Base-by-base conservation (phyloP, 2,888 invertebrate genomes). In the Xestia sexstrigata region DNA sequence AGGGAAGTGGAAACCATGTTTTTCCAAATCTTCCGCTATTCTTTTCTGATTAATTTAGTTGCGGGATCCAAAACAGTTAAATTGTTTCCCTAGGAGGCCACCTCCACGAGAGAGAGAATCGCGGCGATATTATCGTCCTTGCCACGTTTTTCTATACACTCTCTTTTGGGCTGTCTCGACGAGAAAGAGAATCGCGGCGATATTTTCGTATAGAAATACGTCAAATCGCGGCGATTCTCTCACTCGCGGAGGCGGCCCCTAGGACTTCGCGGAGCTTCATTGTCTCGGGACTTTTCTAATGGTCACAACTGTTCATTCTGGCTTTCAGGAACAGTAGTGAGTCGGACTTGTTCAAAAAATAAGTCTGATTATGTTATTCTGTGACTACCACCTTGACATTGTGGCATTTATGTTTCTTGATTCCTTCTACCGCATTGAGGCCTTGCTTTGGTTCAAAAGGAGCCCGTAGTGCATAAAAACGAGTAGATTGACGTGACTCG, bases 401-500 rank as follows among this genome's bases (percentile, higher is more conserved):
- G 42, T 47, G 1, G 15, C 35, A 35, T 67, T 42, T 1, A 30
- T 35, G 26, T 74, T 13, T 5, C 7, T 45, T 45, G 11, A 7
- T 35, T 42, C 7, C 2, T 58, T 39, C 5, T 1, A 4, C 11
- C 8, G 20, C 82, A 52, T 47, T 15, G 1, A 62, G 20, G 20
- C 7, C n/a, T 55, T 23, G 3, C 2, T 42, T 55, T 68, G 13
- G 49, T 68, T 58, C 42, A 66, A 70, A 76, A 45, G 9, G 15
- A 39, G 7, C 15, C 15, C 30, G 20, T 62, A 70, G 30, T 52
- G n/a, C 30, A 84, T 20, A 81, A 82, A 68, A 62, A 60, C 60
- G 15, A 62, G 49, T 66, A 75, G 17, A 62, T 76, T 70, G 49
- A 23, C 30, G 47, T 42, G 55, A n/a, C 45, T 63, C 26, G 49